These are phyloP conservation scores for Capromys pilorides DNA, from an alignment of 2,797 vertebrate species.

Conservation along the genomic window DNA sequence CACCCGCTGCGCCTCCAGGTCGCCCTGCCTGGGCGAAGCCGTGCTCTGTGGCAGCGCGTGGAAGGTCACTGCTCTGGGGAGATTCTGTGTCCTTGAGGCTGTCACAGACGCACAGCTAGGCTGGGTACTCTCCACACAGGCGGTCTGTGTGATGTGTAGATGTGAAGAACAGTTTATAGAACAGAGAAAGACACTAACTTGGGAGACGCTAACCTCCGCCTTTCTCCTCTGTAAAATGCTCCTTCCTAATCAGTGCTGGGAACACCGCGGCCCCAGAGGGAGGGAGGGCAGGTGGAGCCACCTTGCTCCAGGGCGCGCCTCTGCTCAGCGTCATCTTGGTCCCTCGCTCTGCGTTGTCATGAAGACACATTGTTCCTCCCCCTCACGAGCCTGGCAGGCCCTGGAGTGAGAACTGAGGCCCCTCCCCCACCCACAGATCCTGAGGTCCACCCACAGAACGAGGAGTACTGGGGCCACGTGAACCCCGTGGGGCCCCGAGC, in stretches of 20 bases:
- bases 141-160: neutral
- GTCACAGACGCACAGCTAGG: neutral
- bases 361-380: neutral
- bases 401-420: neutral
- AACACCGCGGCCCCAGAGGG: accelerated
- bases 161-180: neutral
- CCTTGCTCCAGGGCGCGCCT: neutral
- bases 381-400: neutral
- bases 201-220: neutral
- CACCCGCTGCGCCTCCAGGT: accelerated
- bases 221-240: neutral
- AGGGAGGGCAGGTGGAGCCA: no score
- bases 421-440: slow-evolving; percentile 87
- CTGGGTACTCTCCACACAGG: neutral
- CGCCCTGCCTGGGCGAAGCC: neutral
- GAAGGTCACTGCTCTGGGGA: neutral
- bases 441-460: slow-evolving; percentile 98
- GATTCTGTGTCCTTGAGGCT: neutral
- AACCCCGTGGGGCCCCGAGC: slow-evolving; percentile 98
- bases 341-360: neutral
- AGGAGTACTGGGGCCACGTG: slow-evolving; percentile 99
- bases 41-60: neutral
- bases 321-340: neutral
- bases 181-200: neutral
- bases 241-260: neutral